Evolutionary conservation across 2,797 vertebrate genomes (phyloP).

Genomic region (Microctenopoma lineatum): DNA sequence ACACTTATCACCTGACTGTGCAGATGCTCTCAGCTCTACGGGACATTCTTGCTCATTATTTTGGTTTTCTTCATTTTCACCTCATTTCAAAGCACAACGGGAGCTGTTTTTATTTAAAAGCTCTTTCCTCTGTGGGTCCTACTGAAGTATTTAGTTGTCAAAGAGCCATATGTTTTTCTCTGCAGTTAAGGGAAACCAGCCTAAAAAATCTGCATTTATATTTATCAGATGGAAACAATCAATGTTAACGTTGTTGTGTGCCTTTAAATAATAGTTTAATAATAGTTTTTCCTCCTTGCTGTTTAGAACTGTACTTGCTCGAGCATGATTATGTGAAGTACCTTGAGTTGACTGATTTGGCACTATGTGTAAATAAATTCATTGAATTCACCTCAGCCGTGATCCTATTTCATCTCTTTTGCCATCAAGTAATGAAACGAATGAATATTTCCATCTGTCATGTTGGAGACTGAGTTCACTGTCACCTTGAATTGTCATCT

Average conservation of each 20-base stretch:
- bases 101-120: no score
- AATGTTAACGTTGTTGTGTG: not conserved
- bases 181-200: not conserved
- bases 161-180: not conserved
- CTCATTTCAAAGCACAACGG: no score
- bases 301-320: no score
- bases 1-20: not conserved
- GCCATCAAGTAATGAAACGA: conserved; percentile 39
- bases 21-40: not conserved
- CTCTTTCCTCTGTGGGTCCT: no score
- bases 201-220: not conserved
- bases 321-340: no score
- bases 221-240: not conserved
- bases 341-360: no score
- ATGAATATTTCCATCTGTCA: conserved; percentile 56
- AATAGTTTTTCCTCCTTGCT: no score
- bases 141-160: not conserved
- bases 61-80: not conserved
- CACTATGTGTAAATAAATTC: no score
- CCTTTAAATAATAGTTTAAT: no score
- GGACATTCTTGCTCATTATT: not conserved
- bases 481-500: conserved; percentile 11
- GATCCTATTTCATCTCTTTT: conserved; percentile 38
- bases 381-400: conserved; percentile 1
- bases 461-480: conserved; percentile 2